Conservation (phyloP, 2,888 invertebrate species). For the Trissolcus brochymenae region DNA sequence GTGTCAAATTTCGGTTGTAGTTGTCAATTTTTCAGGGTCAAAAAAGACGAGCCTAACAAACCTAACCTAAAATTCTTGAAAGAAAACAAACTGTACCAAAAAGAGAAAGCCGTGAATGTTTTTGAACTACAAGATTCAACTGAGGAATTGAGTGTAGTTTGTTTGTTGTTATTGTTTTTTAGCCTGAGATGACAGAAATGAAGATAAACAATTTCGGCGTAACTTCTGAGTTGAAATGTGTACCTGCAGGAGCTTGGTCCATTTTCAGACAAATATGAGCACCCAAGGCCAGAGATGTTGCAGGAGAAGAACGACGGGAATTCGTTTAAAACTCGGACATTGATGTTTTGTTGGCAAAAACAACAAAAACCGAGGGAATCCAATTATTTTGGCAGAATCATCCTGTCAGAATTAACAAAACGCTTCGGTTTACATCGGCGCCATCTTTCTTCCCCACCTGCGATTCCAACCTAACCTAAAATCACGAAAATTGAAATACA, state of each 20-base stretch:
- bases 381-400: neutral
- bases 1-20: too few species aligned
- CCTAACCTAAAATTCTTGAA: neutral
- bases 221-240: neutral
- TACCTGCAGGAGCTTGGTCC: constrained; percentile 17
- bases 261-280: neutral
- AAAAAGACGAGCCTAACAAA: neutral
- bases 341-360: neutral
- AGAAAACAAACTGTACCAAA: too few species aligned
- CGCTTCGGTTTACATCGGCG: neutral
- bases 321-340: neutral
- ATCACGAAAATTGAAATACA: too few species aligned
- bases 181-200: too few species aligned
- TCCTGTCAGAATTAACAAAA: neutral
- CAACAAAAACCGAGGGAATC: neutral
- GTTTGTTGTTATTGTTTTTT: too few species aligned
- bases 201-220: too few species aligned
- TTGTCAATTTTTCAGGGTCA: neutral
- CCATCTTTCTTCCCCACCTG: constrained; percentile 1
- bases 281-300: neutral
- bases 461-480: too few species aligned
- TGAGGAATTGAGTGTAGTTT: too few species aligned
- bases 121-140: too few species aligned
- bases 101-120: too few species aligned
- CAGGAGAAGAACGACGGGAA: neutral